These are phyloP conservation scores for Onthophagus sagittarius DNA, from an alignment of 2,888 invertebrate species.

Conservation along the genomic window DNA sequence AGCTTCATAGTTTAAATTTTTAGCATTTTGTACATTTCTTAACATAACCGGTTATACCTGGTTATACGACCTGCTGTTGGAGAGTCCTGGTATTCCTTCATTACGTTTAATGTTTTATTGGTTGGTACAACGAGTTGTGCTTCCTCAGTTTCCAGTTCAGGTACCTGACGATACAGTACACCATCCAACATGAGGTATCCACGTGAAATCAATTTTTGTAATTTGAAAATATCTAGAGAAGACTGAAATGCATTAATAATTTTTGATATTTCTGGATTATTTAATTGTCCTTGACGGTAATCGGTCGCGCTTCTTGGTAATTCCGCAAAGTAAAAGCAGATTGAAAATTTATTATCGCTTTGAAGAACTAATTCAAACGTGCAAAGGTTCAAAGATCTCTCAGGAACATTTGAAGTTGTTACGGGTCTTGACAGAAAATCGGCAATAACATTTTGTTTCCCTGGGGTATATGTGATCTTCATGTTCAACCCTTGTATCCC, in stretches of 20 bases:
- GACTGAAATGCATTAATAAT: slow-evolving; percentile 27
- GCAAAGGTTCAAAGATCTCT: not conserved
- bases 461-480: too few species aligned
- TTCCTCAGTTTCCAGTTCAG: slow-evolving; percentile 20
- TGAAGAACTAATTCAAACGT: slow-evolving; percentile 3
- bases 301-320: slow-evolving; percentile 23
- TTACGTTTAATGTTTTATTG: not conserved
- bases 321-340: slow-evolving; percentile 21
- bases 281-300: slow-evolving; percentile 25
- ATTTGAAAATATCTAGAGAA: slow-evolving; percentile 1
- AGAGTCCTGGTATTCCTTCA: slow-evolving; percentile 21
- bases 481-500: slow-evolving; percentile 44
- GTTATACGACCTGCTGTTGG: slow-evolving; percentile 23
- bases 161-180: slow-evolving; percentile 19
- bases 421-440: slow-evolving; percentile 38
- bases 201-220: slow-evolving; percentile 9
- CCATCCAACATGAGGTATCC: slow-evolving; percentile 25
- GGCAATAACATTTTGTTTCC: slow-evolving; percentile 41
- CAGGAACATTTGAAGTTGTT: not conserved
- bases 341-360: too few species aligned
- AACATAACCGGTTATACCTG: slow-evolving; percentile 34
- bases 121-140: slow-evolving; percentile 17
- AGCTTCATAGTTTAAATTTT: too few species aligned
- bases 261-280: slow-evolving; percentile 30
- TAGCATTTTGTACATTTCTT: too few species aligned